Conservation (phyloP, 2,797 vertebrate genomes). For the Enteromius anoplus region DNA sequence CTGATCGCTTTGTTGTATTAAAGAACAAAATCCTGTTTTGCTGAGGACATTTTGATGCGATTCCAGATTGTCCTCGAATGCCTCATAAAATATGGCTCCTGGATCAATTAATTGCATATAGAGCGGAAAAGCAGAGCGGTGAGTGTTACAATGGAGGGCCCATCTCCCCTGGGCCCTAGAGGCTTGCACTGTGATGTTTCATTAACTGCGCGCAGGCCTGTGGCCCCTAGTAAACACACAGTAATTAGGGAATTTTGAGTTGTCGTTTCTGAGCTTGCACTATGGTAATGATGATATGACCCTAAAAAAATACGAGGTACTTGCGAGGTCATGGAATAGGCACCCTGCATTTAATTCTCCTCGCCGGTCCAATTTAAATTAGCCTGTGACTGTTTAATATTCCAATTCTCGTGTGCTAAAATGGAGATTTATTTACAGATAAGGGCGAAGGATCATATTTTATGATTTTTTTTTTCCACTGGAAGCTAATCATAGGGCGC, state of each 20-base stretch:
- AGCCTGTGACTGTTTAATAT: constrained; percentile 94
- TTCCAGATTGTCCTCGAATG: constrained; percentile 73
- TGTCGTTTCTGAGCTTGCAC: constrained; percentile 98
- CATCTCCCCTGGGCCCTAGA: constrained; percentile 92
- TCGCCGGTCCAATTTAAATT: constrained; percentile 97
- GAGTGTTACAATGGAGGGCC: constrained; percentile 92
- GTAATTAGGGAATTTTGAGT: constrained; percentile 99
- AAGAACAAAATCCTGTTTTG: constrained; percentile 21
- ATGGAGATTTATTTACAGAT: constrained; percentile 85
- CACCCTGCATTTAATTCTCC: constrained; percentile 94
- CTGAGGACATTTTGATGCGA: constrained; percentile 30
- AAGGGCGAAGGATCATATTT: constrained; percentile 55
- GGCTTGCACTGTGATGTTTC: constrained; percentile 95
- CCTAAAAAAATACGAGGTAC: constrained; percentile 88
- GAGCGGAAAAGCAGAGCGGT: constrained; percentile 90
- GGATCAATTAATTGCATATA: constrained; percentile 99
- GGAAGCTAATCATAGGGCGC: constrained; percentile 72
- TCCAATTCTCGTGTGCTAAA: constrained; percentile 97
- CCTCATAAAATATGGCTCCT: constrained; percentile 84
- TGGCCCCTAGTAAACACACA: constrained; percentile 98
- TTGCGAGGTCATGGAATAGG: constrained; percentile 97
- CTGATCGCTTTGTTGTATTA: constrained; percentile 25
- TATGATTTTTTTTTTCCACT: constrained; percentile 48
- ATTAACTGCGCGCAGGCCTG: constrained; percentile 97
- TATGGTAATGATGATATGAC: constrained; percentile 99